Conservation (phyloP, 2,888 invertebrate genomes). For the Pammene aurita region DNA sequence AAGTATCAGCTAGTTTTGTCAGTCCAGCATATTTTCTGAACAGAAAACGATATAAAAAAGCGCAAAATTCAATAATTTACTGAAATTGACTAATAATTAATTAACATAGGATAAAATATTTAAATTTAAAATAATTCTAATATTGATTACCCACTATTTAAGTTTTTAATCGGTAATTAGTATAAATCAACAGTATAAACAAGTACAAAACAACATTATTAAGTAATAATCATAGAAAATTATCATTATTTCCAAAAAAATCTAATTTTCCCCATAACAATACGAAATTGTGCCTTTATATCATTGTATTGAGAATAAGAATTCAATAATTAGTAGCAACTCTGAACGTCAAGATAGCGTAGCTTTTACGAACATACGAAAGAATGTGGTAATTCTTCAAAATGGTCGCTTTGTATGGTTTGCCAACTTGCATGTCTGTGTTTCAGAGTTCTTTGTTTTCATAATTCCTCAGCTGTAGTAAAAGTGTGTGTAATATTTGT, state of each 20-base stretch:
- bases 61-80: neutral
- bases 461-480: slow-evolving; percentile 60
- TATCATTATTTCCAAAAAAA: neutral
- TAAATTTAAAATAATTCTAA: neutral
- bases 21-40: neutral
- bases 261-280: neutral
- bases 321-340: slow-evolving; percentile 32
- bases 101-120: neutral
- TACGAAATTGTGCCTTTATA: neutral
- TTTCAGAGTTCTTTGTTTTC: slow-evolving; percentile 82
- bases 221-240: neutral
- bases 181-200: neutral
- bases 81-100: neutral
- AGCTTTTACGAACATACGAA: slow-evolving; percentile 74
- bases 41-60: neutral
- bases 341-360: slow-evolving; percentile 60
- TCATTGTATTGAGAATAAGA: slow-evolving; percentile 7
- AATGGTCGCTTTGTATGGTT: slow-evolving; percentile 88
- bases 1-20: neutral
- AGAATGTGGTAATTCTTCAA: slow-evolving; percentile 89
- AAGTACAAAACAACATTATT: neutral
- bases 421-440: slow-evolving; percentile 84
- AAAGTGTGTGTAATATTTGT: slow-evolving; percentile 55
- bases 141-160: neutral
- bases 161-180: neutral